phyloP scores from a whole-genome alignment of 2,113 vertebrate genomes.

The Lepus americanus region DNA sequence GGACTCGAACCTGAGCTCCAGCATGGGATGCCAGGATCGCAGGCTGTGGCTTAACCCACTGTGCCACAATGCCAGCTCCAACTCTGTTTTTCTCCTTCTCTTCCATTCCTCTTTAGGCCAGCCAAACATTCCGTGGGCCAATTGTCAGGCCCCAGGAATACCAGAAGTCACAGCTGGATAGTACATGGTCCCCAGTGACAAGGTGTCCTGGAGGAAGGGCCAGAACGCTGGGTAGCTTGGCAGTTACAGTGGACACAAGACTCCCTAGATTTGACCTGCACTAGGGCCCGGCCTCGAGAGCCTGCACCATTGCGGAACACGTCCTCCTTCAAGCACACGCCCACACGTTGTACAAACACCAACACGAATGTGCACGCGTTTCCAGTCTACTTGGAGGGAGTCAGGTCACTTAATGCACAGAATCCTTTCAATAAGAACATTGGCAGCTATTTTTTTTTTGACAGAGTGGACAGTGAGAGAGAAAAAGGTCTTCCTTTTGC shows the following conservation, averaged over 20 bases:
- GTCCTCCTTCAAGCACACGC: neutral
- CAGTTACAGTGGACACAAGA: neutral
- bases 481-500: no score
- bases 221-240: no score
- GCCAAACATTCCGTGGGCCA: neutral
- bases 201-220: neutral
- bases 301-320: no score
- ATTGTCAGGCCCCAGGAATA: neutral
- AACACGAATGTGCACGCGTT: neutral
- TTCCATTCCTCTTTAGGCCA: neutral
- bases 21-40: no score
- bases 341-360: neutral
- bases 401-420: neutral
- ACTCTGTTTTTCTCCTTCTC: neutral
- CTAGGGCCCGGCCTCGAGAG: neutral
- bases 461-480: no score
- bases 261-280: neutral
- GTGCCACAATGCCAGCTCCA: no score
- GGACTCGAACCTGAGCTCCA: no score
- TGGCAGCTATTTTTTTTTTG: neutral
- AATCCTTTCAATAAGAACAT: neutral
- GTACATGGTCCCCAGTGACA: neutral
- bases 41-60: no score
- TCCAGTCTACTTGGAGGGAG: neutral
- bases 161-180: neutral